Evolutionary conservation across 2,888 invertebrate species (phyloP), one percentile per base, ranked within the genome.

Genomic region (Caenorhabditis sulstoni): DNA sequence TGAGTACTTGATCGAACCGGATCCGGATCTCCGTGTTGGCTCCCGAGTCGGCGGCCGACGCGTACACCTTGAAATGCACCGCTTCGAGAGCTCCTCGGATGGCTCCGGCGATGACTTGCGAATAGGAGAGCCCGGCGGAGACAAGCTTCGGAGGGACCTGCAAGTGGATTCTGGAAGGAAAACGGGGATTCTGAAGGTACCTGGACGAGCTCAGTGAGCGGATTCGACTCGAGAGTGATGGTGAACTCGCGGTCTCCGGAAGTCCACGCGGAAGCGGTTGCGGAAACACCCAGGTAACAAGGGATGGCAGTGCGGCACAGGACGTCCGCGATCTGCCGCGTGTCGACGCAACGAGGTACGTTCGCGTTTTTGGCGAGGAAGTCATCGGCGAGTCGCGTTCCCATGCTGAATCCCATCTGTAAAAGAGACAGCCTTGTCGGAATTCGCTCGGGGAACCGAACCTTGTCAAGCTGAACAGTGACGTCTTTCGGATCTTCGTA

Each of bases 401-500:
- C 99, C 94, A 99, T 99, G 90, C 98, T 99, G 91, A 98, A 99
- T 4, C 99, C 99, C 92, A 92, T 92, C 84, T 85, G 52, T 16
- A 79, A 47, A 41, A 2, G 7, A 11, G 12, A 18, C 5, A 57
- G 47, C 14, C 1, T n/a, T n/a, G 11, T 58, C 23, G 1, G 12
- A 7, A 29, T 7, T 7, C 29, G 29, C 29, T 29, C n/a, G 29
- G 7, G 29, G 7, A 5, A 7, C 4, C 29, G 29, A 29, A 83
- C 85, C 80, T 91, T 91, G 68, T 97, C 96, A 76, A 97, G 92
- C 90, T 99, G 97, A 90, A 96, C 96, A 91, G 97, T 99, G 0
- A 99, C 97, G 92, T 98, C 97, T 45, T 98, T 97, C 5, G 95
- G 94, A 91, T 95, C 96, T 90, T 99, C 98, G 87, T 95, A 94